These are phyloP conservation scores for Drosophila nebulosa DNA, from an alignment of 1,140 invertebrate genomes.

Conservation along the genomic window DNA sequence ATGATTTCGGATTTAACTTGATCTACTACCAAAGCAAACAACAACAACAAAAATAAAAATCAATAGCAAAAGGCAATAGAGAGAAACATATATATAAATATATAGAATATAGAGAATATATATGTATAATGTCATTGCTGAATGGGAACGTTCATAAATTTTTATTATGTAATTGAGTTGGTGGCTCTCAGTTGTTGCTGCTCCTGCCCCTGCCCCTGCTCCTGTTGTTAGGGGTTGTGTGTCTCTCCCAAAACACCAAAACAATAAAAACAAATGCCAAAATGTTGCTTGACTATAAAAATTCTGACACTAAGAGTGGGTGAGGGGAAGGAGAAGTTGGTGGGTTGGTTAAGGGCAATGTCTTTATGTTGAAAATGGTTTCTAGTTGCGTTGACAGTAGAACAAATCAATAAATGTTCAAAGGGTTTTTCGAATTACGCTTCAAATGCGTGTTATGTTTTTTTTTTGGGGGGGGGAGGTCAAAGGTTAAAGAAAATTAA, in stretches of 20 bases:
- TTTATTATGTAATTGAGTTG: slow-evolving; percentile 74
- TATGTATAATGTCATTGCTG: slow-evolving; percentile 43
- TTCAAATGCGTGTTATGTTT: not conserved
- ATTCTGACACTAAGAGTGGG: not conserved
- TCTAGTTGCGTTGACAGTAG: slow-evolving; percentile 10
- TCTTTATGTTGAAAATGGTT: not conserved
- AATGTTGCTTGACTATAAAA: slow-evolving; percentile 20
- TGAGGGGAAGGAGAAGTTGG: slow-evolving; percentile 55
- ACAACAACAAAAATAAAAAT: slow-evolving; percentile 22
- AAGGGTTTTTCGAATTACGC: slow-evolving; percentile 18
- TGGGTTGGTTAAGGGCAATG: slow-evolving; percentile 21
- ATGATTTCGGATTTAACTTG: slow-evolving; percentile 66
- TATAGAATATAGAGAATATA: not conserved
- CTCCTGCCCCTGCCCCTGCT: not conserved
- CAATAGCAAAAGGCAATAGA: slow-evolving; percentile 27
- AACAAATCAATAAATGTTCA: slow-evolving; percentile 43
- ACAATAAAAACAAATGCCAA: slow-evolving; percentile 69
- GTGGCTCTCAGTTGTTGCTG: slow-evolving; percentile 30
- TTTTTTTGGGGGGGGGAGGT: too few species aligned
- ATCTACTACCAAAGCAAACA: slow-evolving; percentile 35
- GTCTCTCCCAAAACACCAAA: slow-evolving; percentile 31
- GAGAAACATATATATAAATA: slow-evolving; percentile 36
- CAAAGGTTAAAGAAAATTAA: not conserved
- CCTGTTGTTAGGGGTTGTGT: slow-evolving; percentile 32
- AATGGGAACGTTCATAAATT: slow-evolving; percentile 59